These are phyloP conservation scores for Gymnorhina tibicen DNA, from an alignment of 2,113 vertebrate species.

Conservation along the genomic window DNA sequence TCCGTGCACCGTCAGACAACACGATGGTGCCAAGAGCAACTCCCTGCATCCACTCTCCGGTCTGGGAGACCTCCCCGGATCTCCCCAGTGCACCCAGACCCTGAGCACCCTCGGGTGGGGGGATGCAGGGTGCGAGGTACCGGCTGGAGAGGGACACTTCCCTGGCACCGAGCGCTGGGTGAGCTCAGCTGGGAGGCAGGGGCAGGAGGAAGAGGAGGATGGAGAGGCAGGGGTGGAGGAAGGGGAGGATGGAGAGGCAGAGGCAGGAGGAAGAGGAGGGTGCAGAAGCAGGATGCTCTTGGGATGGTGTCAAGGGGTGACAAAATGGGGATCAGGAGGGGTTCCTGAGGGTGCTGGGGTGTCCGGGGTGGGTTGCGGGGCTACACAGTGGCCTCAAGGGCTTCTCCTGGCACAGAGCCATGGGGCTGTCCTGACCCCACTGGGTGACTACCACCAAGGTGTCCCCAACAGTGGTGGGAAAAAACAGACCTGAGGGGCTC, in stretches of 20 bases:
- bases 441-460: not conserved
- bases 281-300: not conserved
- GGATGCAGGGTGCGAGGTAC: not conserved
- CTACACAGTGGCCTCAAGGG: not conserved
- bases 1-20: not conserved
- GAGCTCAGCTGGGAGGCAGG: not conserved
- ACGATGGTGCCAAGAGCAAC: not conserved
- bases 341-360: not conserved
- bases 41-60: not conserved
- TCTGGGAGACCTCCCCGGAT: not conserved
- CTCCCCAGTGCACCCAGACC: not conserved
- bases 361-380: not conserved
- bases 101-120: not conserved
- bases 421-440: not conserved
- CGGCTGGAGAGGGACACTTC: not conserved
- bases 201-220: not conserved
- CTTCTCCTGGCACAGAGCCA: not conserved
- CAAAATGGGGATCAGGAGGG: fast-evolving
- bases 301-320: not conserved
- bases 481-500: not conserved
- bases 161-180: not conserved
- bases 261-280: not conserved
- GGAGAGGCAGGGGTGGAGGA: not conserved
- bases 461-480: not conserved
- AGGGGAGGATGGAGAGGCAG: not conserved